Evolutionary conservation across 2,888 invertebrate species (phyloP), one percentile per base, ranked within the genome.

Genomic region (Heliconius ismenius): DNA sequence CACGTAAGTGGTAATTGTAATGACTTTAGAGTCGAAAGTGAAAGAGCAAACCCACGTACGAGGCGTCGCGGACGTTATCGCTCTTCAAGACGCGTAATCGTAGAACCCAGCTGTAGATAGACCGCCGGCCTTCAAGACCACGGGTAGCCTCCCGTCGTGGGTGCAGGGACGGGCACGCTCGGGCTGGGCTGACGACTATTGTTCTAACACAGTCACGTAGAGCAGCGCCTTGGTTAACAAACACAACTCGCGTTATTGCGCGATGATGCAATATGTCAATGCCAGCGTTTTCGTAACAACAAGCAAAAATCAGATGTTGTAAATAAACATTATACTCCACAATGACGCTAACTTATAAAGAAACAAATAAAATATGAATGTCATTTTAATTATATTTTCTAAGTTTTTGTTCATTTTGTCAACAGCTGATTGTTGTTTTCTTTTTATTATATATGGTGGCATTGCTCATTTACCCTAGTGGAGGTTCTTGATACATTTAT

Each of bases 1-100:
- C 96, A 97, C 98, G 99, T 99, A 97, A 98, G 98, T 96, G 82
- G 67, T 68, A 32, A 63, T 69, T 74, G 24, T 60, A 4, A 39
- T 74, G 32, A 70, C 39, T 74, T 70, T 18, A 49, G 15, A 43
- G 11, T 49, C 32, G 36, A 70, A 62, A 75, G 62, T 69, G 75
- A 69, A 75, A 75, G 69, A 75, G 58, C 39, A 26, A 39, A 65
- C 58, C 73, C 13, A 65, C 54, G 60, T 24, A 60, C 70, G 32
- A 43, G 60, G 68, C 64, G 63, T 58, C 24, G 36, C 64, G 54
- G 75, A 62, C 43, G 49, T 54, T 49, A 63, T 77, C 69, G 73
- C 39, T 58, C 36, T 64, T 63, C 9, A 24, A 70, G 3, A 15
- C 26, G 28, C 58, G 26, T 64, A 62, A 65, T 39, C 36, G 39